phyloP scores from a whole-genome alignment of 2,113 vertebrate genomes.

The Oreotrochilus melanogaster region DNA sequence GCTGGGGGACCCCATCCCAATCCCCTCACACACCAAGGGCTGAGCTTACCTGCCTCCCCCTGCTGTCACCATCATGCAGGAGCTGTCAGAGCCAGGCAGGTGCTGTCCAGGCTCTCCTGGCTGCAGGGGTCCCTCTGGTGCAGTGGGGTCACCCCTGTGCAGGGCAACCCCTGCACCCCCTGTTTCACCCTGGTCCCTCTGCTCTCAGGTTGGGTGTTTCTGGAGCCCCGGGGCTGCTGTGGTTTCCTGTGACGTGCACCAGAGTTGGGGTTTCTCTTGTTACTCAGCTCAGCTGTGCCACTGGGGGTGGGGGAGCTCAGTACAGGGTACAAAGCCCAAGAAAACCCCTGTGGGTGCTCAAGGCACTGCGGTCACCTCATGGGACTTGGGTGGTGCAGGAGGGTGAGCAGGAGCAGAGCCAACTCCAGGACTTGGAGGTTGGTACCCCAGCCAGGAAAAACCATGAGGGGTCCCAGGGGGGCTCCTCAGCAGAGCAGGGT shows the following conservation, averaged over 20 bases:
- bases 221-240: neutral
- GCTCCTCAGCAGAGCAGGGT: too few species aligned
- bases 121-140: too few species aligned
- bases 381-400: neutral
- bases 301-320: fast-evolving
- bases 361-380: fast-evolving
- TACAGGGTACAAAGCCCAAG: neutral
- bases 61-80: fast-evolving
- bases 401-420: fast-evolving
- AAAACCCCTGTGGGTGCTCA: neutral
- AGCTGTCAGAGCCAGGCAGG: neutral
- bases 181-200: fast-evolving
- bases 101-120: neutral
- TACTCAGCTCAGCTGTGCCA: neutral
- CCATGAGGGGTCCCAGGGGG: too few species aligned
- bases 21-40: too few species aligned
- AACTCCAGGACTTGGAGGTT: fast-evolving
- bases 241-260: neutral
- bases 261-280: neutral
- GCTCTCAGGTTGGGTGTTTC: neutral
- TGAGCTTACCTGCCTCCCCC: neutral
- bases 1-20: neutral
- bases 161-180: fast-evolving
- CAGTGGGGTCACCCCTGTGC: too few species aligned
- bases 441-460: neutral